Base-by-base conservation (phyloP, 2,797 vertebrate genomes). In the Poecile montanus region DNA sequence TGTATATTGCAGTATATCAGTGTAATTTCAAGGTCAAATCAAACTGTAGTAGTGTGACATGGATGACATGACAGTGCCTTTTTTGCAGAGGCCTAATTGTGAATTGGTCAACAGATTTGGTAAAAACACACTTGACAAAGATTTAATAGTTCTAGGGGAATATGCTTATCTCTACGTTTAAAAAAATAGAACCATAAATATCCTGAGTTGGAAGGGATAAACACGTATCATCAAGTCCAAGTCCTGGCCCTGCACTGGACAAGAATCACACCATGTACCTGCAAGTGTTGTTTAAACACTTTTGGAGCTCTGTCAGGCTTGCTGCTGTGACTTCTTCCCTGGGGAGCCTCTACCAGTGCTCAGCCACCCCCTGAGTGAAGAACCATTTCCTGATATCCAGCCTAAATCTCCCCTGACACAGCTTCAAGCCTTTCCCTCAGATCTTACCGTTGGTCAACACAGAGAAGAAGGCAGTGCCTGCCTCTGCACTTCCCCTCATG, bases 211-310 rank as follows among this genome's bases (percentile, higher is more conserved):
- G 17, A 65, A 34, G n/a, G 10, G 2, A 8, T 5, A 1, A 5
- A 36, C 22, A 26, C 9, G 3, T 20, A 30, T 9, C 44, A n/a
- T 26, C 25, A 22, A 14, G 4, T 65, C n/a, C 15, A 34, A 0
- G 38, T 72, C 21, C n/a, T 50, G n/a, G 7, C 38, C 7, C 25
- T 71, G 38, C 21, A 13, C 15, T 16, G 40, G 16, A 27, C 26
- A 58, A 8, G 36, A 51, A 1, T 71, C 29, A 32, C 25, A 71
- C 12, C 12, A 30, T 19, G n/a, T 40, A 25, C 15, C 44, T 34
- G 38, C 26, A 17, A 40, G 4, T 0, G 1, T 5, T 89, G 17
- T 30, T 7, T 17, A 30, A 27, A 57, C 0, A 0, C 10, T 22
- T 45, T 6, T 34, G 7, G 58, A 53, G 27, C 15, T 40, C 44